A percentile compares a stretch with the other conserved stretches of the same genome.
These are phyloP conservation scores for Tanypteryx hageni DNA, from an alignment of 2,888 invertebrate genomes.

Conservation along the genomic window DNA sequence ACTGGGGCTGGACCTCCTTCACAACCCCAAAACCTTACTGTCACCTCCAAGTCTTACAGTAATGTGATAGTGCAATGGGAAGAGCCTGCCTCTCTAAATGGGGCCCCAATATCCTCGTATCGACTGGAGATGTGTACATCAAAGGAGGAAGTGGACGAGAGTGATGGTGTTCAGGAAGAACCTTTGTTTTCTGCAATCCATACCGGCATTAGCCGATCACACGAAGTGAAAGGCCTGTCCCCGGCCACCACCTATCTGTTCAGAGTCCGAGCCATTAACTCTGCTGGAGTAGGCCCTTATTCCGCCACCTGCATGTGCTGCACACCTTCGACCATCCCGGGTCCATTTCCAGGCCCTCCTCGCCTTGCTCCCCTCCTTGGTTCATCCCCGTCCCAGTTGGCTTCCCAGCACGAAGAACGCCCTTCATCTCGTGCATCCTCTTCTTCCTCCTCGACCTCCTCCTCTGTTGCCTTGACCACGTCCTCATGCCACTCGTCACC, in stretches of 20 bases:
- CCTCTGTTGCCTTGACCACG: slow-evolving; percentile 46
- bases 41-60: slow-evolving; percentile 82
- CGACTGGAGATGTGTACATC: slow-evolving; percentile 83
- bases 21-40: slow-evolving; percentile 80
- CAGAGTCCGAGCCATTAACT: slow-evolving; percentile 85
- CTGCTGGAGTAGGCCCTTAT: slow-evolving; percentile 87
- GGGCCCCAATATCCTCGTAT: slow-evolving; percentile 88
- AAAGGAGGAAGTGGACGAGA: slow-evolving; percentile 76
- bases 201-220: slow-evolving; percentile 79
- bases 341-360: slow-evolving; percentile 90
- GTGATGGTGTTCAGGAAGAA: slow-evolving; percentile 49
- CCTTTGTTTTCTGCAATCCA: slow-evolving; percentile 64
- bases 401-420: slow-evolving; percentile 12
- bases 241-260: slow-evolving; percentile 90
- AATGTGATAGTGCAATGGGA: slow-evolving; percentile 85
- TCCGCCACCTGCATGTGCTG: slow-evolving; percentile 75
- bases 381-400: slow-evolving; percentile 72
- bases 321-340: slow-evolving; percentile 77
- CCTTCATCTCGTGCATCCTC: slow-evolving; percentile 46
- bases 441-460: slow-evolving; percentile 38
- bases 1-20: slow-evolving; percentile 91
- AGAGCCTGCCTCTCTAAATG: slow-evolving; percentile 85
- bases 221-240: slow-evolving; percentile 84
- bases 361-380: slow-evolving; percentile 79
- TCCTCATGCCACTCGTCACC: slow-evolving; percentile 47